Conservation (phyloP, 2,113 vertebrate genomes). For the Calyptomena viridis region DNA sequence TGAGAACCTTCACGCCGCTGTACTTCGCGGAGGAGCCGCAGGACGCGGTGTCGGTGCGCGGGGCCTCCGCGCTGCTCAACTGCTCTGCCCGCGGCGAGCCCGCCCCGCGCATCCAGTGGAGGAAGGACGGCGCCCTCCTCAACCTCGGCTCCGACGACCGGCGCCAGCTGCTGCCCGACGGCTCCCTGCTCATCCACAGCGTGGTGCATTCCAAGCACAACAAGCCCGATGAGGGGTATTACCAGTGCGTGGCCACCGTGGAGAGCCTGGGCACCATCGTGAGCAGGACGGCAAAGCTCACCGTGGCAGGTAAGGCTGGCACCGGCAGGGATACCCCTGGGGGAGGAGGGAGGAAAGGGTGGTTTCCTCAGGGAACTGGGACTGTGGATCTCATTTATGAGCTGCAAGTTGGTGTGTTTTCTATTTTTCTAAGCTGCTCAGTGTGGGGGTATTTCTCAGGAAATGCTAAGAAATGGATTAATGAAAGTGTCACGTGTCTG, state of each 20-base stretch:
- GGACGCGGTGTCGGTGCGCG: conserved; percentile 83
- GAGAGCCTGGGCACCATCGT: conserved; percentile 92
- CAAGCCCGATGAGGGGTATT: conserved; percentile 94
- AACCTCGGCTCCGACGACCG: conserved; percentile 89
- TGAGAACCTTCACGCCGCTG: conserved; percentile 89
- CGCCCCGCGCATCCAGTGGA: conserved; percentile 88
- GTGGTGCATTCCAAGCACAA: conserved; percentile 98
- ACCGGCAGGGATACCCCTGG: no score
- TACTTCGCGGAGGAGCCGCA: conserved; percentile 89
- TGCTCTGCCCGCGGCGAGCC: conserved; percentile 86
- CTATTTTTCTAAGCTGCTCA: neutral
- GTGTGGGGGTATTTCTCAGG: neutral
- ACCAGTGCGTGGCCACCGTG: conserved; percentile 94
- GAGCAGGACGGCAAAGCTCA: conserved; percentile 89
- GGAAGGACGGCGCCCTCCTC: conserved; percentile 92
- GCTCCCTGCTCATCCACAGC: conserved; percentile 85
- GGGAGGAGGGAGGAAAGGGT: fast-evolving
- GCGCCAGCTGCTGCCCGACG: conserved; percentile 86
- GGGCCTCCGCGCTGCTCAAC: conserved; percentile 84
- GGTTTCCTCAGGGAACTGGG: neutral
- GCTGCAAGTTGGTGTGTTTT: neutral
- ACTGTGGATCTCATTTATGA: fast-evolving
- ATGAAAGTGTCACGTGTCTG: neutral
- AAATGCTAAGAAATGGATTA: neutral
- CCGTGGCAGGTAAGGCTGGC: conserved; percentile 83